These are phyloP conservation scores for Ganaspis brasiliensis DNA, from an alignment of 2,888 invertebrate species.

Conservation along the genomic window DNA sequence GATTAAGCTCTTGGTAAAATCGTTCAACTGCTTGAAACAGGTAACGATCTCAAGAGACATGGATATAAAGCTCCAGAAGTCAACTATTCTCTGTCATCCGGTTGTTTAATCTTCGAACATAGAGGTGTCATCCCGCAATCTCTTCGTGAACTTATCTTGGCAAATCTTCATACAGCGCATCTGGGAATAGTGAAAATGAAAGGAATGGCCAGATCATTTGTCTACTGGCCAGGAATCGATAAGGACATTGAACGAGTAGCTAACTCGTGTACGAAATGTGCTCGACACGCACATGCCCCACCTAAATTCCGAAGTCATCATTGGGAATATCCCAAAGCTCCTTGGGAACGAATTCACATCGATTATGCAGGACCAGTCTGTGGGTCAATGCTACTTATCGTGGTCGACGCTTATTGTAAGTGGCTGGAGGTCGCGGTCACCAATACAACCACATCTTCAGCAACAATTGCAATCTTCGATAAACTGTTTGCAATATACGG, in stretches of 20 bases:
- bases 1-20: constrained; percentile 42
- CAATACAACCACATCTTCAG: no score
- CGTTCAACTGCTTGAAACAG: constrained; percentile 15
- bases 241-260: constrained; percentile 43
- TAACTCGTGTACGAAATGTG: constrained; percentile 48
- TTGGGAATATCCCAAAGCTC: constrained; percentile 48
- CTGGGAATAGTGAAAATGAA: constrained; percentile 50
- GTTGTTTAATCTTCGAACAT: constrained; percentile 47
- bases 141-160: constrained; percentile 27
- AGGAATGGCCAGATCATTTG: constrained; percentile 45
- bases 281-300: constrained; percentile 44
- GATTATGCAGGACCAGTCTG: constrained; percentile 39
- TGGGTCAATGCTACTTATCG: constrained; percentile 34
- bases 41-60: constrained; percentile 18
- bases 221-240: constrained; percentile 51
- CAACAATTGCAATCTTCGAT: no score
- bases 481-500: no score
- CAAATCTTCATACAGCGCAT: constrained; percentile 44
- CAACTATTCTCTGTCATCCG: constrained; percentile 29
- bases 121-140: constrained; percentile 30
- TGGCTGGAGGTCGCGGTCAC: neutral
- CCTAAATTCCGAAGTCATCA: constrained; percentile 47
- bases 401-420: neutral
- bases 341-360: constrained; percentile 26
- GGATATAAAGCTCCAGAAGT: constrained; percentile 43